These are phyloP conservation scores for Acrocephalus scirpaceus DNA, from an alignment of 2,797 vertebrate species.

Conservation along the genomic window DNA sequence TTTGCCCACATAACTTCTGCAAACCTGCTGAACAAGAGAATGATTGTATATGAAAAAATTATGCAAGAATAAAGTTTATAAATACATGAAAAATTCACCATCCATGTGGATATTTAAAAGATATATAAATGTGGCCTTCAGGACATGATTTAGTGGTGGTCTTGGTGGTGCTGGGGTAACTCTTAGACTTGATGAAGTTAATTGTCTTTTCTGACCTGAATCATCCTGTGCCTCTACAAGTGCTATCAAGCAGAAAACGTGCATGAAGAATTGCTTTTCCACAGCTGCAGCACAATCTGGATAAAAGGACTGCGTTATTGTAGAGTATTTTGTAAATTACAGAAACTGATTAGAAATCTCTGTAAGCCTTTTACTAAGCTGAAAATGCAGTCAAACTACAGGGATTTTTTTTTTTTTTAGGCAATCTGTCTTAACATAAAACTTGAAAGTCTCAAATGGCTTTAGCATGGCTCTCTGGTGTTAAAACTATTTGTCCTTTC, in stretches of 20 bases:
- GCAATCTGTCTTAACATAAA: not conserved
- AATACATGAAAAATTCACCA: fast-evolving
- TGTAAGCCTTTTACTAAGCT: not conserved
- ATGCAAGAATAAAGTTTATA: not conserved
- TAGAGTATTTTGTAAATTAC: not conserved
- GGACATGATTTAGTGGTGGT: not conserved
- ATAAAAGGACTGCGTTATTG: not conserved
- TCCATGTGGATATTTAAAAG: not conserved
- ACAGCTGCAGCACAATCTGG: not conserved
- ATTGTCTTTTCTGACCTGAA: not conserved
- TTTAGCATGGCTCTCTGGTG: not conserved
- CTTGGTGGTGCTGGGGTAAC: not conserved
- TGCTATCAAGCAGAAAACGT: not conserved
- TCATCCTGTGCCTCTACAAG: not conserved
- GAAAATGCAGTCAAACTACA: not conserved
- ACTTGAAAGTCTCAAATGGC: not conserved
- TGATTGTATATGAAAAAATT: not conserved
- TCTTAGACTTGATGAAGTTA: no score
- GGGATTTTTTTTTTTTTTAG: fast-evolving
- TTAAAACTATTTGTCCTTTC: not conserved
- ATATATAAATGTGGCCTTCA: not conserved
- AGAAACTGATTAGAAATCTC: not conserved
- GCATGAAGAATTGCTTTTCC: not conserved
- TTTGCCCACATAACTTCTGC: not conserved
- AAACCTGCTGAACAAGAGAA: not conserved